Conservation (phyloP, 2,113 vertebrate species). For the Gracilinanus agilis region DNA sequence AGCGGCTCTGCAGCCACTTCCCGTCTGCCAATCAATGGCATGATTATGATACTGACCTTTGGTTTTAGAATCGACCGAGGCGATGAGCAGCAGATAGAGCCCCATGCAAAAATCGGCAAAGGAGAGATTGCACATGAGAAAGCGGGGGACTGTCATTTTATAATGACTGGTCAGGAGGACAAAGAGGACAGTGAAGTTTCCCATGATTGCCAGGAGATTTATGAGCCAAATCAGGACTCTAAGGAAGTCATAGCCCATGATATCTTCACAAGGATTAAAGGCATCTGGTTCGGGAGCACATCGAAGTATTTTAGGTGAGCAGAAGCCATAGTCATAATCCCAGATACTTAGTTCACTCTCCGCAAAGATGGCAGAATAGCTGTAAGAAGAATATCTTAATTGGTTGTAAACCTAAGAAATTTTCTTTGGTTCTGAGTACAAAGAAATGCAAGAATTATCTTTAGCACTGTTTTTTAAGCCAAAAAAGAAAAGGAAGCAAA, state of each 20-base stretch:
- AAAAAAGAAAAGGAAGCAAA: constrained; percentile 61
- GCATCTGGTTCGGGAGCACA: constrained; percentile 92
- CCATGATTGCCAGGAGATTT: constrained; percentile 87
- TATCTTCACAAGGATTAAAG: constrained; percentile 95
- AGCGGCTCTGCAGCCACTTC: constrained; percentile 88
- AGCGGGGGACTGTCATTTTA: constrained; percentile 92
- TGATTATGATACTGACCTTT: constrained; percentile 94
- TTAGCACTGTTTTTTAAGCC: constrained; percentile 57
- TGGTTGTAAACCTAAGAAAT: constrained; percentile 37
- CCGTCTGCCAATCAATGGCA: constrained; percentile 95
- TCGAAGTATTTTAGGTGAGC: constrained; percentile 84
- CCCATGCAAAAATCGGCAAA: constrained; percentile 96
- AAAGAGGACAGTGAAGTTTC: constrained; percentile 90
- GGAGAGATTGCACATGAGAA: constrained; percentile 96
- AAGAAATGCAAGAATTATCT: constrained; percentile 58
- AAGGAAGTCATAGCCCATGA: constrained; percentile 92
- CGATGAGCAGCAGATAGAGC: constrained; percentile 94
- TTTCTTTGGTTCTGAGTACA: constrained; percentile 28
- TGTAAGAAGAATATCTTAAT: constrained; percentile 74
- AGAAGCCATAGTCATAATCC: constrained; percentile 84
- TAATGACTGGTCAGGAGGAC: constrained; percentile 90
- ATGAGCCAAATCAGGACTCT: constrained; percentile 93
- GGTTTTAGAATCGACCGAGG: constrained; percentile 89
- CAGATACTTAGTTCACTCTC: constrained; percentile 74
- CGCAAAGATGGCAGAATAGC: constrained; percentile 79